Base-by-base conservation (phyloP, 2,113 vertebrate genomes). In the Platycercus adscitus region DNA sequence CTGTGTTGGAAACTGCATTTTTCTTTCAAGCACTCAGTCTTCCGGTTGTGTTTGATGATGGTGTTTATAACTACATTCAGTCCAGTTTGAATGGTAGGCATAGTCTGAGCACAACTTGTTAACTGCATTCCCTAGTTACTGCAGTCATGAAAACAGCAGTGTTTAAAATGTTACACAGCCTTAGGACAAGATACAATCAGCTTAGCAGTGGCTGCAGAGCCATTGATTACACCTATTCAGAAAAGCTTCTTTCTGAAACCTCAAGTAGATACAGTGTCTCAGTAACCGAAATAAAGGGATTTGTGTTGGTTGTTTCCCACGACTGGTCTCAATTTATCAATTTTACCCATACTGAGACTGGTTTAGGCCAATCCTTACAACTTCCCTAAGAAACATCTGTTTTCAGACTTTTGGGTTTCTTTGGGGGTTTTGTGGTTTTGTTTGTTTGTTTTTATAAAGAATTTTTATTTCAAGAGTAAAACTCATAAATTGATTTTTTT, bases 401-500 rank as follows among this genome's bases (percentile, higher is more conserved):
- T 88, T 87, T 71, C 15, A 64, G 75, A 28, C 0, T 0, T 52
- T 39, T 17, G 6, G 8, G 1, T 60, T 49, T 61, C n/a, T 14
- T 20, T 55, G 52, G 52, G 52, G 52, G 17, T 3, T 17, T 53
- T 17, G 3, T 10, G 29, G 1, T 35, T 47, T 14, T 39, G 17
- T 25, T 28, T 33, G 14, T 24, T 33, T 16, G 33, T 9, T 49
- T 56, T 58, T 2, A 6, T 13, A 37, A 1, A 31, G 3, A 5
- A 17, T 6, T 77, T 61, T 53, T 53, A 58, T 69, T 60, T 73
- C 43, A 58, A 55, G 4, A 65, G 15, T 43, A 64, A 88, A 55
- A 0, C 0, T 53, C 7, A 43, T 37, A 19, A 25, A 2, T 17
- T 28, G 1, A 2, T 12, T 21, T 17, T 20, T 5, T 50, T 44